Evolutionary conservation across 2,113 vertebrate genomes (phyloP).

Genomic region (Hypomesus transpacificus): DNA sequence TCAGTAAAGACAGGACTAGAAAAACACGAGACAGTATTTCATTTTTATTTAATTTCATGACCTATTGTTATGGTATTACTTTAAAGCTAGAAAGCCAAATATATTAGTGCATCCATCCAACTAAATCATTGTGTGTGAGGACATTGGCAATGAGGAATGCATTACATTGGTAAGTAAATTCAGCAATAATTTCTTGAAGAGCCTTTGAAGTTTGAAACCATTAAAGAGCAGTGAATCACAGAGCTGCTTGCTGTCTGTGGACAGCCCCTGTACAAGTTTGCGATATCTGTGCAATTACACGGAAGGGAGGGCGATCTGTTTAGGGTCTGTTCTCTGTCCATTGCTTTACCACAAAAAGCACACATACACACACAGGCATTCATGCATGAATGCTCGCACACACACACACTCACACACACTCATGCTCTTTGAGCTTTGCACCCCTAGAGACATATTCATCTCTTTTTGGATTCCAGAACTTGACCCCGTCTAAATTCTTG

Average conservation of each 20-base stretch:
- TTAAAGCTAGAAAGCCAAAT: constrained; percentile 12
- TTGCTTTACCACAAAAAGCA: constrained; percentile 39
- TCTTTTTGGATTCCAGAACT: constrained; percentile 55
- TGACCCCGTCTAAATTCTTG: constrained; percentile 47
- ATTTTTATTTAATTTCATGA: too few relatives aligned
- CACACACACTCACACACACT: neutral
- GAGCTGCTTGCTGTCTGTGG: constrained; percentile 58
- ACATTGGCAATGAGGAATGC: constrained; percentile 43
- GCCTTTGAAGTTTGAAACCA: constrained; percentile 61
- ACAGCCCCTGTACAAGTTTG: constrained; percentile 63
- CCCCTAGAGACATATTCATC: constrained; percentile 32
- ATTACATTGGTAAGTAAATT: constrained; percentile 47
- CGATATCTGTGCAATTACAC: constrained; percentile 71
- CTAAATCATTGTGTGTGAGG: constrained; percentile 19
- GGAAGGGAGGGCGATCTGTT: constrained; percentile 59
- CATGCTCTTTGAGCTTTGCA: neutral
- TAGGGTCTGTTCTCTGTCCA: constrained; percentile 59
- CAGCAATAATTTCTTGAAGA: constrained; percentile 49
- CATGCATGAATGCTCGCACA: neutral
- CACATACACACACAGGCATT: neutral
- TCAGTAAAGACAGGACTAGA: neutral
- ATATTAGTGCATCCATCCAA: constrained; percentile 21
- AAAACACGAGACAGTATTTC: too few relatives aligned
- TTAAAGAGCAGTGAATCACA: constrained; percentile 68
- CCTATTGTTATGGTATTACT: too few relatives aligned